Base-by-base conservation (phyloP, 2,113 vertebrate species). In the Muscicapa adusta region DNA sequence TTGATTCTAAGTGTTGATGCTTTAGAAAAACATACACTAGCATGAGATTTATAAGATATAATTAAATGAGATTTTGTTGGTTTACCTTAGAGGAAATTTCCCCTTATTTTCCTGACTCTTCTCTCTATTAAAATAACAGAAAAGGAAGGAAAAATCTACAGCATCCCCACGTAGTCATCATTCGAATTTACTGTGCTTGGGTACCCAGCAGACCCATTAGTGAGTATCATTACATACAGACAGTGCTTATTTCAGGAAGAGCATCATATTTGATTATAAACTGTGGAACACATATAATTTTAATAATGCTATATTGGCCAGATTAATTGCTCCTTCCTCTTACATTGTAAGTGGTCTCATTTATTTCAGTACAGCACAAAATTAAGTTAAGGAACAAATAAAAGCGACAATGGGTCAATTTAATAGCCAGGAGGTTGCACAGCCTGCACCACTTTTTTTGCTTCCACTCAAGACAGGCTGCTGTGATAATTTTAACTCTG, bases 231-330 rank as follows among this genome's bases (percentile, higher is more conserved):
- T 91, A 22, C 62, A 85, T 50, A 24, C 85, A 94, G 48, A 58
- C 16, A 92, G 77, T 76, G 70, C 57, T 94, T 94, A 78, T 89
- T 92, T 94, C 94, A 82, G 45, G 70, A 91, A 72, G 5, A 91
- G 14, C 51, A 74, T 67, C 60, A 28, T 74, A 88, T 84, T 90
- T 88, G 18, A 81, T 86, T 87, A 91, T 67, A 67, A 92, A 88
- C 48, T 22, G 15, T 89, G 45, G 36, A 78, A 72, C 73, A 83
- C 51, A 57, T 53, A 71, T 76, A 74, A 81, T 91, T 85, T 94
- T 89, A 93, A 81, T 86, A 22, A 23, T 29, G 24, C 31, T 75
- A 2, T 63, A 79, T 67, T n/a, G 57, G 57, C 48, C 74, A 85
- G 66, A 91, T 88, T 87, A 86, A 84, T 51, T 5, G 18, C 40